These are phyloP conservation scores for Lytechinus pictus DNA, from an alignment of 35 echinoderm and acorn worm genomes.

Conservation along the genomic window DNA sequence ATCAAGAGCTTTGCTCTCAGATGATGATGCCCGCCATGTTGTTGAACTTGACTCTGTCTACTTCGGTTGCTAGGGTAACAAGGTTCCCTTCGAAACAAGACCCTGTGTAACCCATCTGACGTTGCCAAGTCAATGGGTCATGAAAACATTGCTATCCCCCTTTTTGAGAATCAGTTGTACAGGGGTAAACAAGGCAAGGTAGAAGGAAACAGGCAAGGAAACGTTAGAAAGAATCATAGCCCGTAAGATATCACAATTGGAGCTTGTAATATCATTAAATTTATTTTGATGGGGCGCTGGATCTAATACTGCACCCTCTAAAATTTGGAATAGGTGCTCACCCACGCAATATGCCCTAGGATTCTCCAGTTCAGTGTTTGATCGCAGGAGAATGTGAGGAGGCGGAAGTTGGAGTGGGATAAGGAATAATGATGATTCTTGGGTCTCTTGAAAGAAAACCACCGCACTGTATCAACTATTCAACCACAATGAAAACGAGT, in stretches of 20 bases:
- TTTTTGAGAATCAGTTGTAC: neutral
- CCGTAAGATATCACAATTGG: neutral
- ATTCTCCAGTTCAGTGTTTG: neutral
- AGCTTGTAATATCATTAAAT: conserved; percentile 37
- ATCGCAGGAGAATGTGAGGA: neutral
- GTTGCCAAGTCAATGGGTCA: conserved; percentile 38
- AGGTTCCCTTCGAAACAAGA: neutral
- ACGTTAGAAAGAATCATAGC: conserved; percentile 8
- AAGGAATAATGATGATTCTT: neutral
- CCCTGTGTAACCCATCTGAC: neutral
- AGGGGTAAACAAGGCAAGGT: neutral
- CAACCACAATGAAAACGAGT: neutral
- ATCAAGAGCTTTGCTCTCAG: neutral
- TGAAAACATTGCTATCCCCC: neutral
- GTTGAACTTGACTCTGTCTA: conserved; percentile 16
- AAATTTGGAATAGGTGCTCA: neutral
- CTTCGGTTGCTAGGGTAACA: conserved; percentile 16
- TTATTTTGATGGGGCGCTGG: neutral
- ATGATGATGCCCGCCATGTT: neutral
- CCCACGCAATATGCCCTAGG: neutral
- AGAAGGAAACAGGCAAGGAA: neutral
- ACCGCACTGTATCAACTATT: neutral
- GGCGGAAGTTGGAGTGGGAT: neutral
- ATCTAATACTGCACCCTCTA: neutral
- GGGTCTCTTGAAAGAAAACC: neutral